phyloP scores from a whole-genome alignment of 2,888 invertebrate genomes.

The Lycocerus yunnanus region DNA sequence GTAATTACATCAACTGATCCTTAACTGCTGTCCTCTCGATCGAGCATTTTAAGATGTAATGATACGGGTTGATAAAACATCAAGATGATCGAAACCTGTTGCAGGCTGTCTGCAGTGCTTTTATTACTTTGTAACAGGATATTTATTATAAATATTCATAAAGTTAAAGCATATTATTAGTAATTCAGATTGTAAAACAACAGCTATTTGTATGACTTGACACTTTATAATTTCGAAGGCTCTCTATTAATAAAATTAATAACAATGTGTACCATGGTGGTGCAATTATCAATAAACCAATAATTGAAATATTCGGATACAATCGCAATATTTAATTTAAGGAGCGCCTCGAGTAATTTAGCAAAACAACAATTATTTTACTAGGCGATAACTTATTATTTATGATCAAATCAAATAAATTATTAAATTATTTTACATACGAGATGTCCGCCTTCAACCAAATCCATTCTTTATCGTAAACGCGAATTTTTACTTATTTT shows the following conservation, averaged over 20 bases:
- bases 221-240: not conserved
- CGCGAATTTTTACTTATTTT: not conserved
- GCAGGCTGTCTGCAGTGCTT: slow-evolving; percentile 30
- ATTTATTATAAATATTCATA: slow-evolving; percentile 11
- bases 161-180: not conserved
- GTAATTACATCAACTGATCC: not conserved
- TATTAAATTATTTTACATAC: not conserved
- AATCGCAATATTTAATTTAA: not conserved
- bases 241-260: not conserved
- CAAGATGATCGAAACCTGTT: slow-evolving; percentile 30
- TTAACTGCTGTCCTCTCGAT: not conserved
- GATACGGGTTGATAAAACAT: not conserved
- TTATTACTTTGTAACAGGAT: slow-evolving; percentile 19
- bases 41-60: not conserved
- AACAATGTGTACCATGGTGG: not conserved
- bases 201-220: not conserved
- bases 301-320: not conserved
- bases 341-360: not conserved
- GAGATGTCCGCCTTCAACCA: not conserved
- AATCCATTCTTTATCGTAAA: not conserved
- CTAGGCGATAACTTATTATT: not conserved
- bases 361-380: not conserved
- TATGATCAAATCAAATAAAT: not conserved
- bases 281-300: not conserved
- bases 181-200: not conserved